Evolutionary conservation across 2,888 invertebrate genomes (phyloP).

Genomic region (Zonitis immaculata): DNA sequence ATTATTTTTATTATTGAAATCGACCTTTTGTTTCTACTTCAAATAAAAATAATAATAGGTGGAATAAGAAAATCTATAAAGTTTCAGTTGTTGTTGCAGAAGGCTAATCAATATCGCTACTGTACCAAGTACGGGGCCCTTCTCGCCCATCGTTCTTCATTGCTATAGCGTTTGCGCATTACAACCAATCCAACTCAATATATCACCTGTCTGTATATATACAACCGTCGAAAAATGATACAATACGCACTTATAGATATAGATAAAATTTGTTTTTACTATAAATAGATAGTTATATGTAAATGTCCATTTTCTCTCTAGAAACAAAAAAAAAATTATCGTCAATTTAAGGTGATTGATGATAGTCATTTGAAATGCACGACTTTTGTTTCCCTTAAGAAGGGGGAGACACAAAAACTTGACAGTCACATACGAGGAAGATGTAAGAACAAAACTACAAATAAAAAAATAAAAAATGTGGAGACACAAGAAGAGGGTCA

Average conservation of each 20-base stretch:
- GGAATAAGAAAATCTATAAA: constrained; percentile 11
- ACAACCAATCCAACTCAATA: constrained; percentile 23
- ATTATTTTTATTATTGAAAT: too few species aligned
- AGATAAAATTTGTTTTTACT: constrained; percentile 34
- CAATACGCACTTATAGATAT: too few species aligned
- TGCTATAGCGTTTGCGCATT: constrained; percentile 22
- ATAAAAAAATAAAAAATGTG: too few species aligned
- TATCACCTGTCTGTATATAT: constrained; percentile 36
- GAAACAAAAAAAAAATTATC: constrained; percentile 29
- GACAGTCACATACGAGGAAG: neutral
- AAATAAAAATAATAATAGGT: neutral
- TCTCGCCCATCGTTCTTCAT: constrained; percentile 16
- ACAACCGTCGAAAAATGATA: constrained; percentile 30
- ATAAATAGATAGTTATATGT: constrained; percentile 29
- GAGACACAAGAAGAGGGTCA: too few species aligned
- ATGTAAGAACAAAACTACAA: too few species aligned
- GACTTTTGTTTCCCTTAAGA: constrained; percentile 33
- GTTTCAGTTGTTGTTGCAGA: constrained; percentile 21
- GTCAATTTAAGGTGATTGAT: constrained; percentile 36
- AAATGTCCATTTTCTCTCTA: constrained; percentile 32
- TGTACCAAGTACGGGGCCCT: constrained; percentile 23
- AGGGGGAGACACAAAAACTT: constrained; percentile 12
- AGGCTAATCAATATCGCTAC: constrained; percentile 30
- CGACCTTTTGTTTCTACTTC: too few species aligned
- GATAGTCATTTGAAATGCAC: constrained; percentile 32